phyloP scores from a whole-genome alignment of 2,888 invertebrate genomes.

The Zonitis immaculata region DNA sequence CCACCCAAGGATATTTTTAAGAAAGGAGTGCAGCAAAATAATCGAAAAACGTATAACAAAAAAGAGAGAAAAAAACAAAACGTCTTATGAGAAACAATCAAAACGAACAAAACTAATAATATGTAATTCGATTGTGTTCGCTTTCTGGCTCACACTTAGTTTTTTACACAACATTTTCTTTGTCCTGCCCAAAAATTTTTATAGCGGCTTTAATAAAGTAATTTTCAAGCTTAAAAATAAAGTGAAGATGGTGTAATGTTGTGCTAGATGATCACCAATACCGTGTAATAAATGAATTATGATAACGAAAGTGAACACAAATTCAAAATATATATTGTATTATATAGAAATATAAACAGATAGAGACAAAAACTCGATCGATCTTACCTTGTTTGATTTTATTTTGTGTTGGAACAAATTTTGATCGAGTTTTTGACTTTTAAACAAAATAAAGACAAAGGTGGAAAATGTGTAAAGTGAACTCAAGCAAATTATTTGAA shows the following conservation, averaged over 20 bases:
- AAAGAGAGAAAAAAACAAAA: conserved; percentile 41
- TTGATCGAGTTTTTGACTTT: background rate
- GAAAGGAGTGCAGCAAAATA: conserved; percentile 44
- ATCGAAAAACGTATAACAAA: background rate
- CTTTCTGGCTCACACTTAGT: conserved; percentile 40
- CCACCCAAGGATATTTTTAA: conserved; percentile 20
- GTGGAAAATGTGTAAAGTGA: conserved; percentile 28
- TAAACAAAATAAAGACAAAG: background rate
- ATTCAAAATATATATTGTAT: conserved; percentile 14
- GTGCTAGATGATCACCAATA: conserved; percentile 31
- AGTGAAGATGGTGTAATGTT: conserved; percentile 19
- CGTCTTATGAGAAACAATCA: conserved; percentile 41
- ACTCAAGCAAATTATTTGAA: conserved; percentile 32
- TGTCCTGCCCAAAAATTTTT: background rate
- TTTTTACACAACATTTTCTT: background rate
- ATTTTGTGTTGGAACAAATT: background rate
- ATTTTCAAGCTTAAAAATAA: conserved; percentile 28
- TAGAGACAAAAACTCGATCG: background rate
- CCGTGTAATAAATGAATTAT: conserved; percentile 29
- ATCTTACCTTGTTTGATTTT: background rate
- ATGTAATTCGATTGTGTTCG: conserved; percentile 39
- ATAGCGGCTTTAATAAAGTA: background rate
- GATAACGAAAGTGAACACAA: conserved; percentile 41
- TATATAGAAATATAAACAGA: no score
- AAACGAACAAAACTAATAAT: conserved; percentile 27